A percentile compares a stretch with the other conserved stretches of the same genome.
These are phyloP conservation scores for Drosophila anomelani DNA, from an alignment of 2,888 invertebrate species.

Conservation along the genomic window DNA sequence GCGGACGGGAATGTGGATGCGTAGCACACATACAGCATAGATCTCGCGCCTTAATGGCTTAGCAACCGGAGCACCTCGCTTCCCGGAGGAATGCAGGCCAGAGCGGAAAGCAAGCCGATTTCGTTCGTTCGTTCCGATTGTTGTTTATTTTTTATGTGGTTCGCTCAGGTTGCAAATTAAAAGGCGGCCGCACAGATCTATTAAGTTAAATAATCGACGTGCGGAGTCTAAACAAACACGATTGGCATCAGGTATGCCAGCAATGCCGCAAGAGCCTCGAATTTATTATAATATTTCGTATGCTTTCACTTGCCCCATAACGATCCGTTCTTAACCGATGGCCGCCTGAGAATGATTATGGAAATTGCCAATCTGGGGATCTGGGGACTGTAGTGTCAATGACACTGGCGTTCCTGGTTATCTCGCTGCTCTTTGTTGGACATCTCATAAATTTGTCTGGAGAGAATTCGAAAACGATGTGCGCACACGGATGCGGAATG, in stretches of 20 bases:
- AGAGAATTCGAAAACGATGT: not conserved
- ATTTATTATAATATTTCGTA: not conserved
- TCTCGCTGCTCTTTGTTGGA: conserved; percentile 13
- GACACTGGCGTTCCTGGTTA: conserved; percentile 25
- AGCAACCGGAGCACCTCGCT: conserved; percentile 20
- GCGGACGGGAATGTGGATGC: conserved; percentile 28
- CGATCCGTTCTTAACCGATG: conserved; percentile 12
- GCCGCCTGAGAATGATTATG: conserved; percentile 9
- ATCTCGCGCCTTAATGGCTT: conserved; percentile 26
- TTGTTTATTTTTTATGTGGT: conserved; percentile 70
- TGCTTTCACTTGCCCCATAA: conserved; percentile 15
- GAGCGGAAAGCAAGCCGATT: conserved; percentile 37
- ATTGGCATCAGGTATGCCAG: conserved; percentile 52
- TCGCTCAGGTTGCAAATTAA: conserved; percentile 72
- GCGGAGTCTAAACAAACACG: conserved; percentile 60
- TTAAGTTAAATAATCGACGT: conserved; percentile 52
- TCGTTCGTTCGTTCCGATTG: conserved; percentile 21
- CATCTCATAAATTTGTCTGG: conserved; percentile 34
- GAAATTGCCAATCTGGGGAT: not conserved
- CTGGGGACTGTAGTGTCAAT: conserved; percentile 40
- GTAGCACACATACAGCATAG: conserved; percentile 10
- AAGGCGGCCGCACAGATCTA: conserved; percentile 35
- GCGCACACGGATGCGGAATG: conserved; percentile 21
- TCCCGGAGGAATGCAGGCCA: conserved; percentile 28
- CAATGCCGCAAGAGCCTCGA: conserved; percentile 32